These are phyloP conservation scores for Tetramorium alpestre DNA, from an alignment of 1,140 invertebrate species.

Conservation along the genomic window DNA sequence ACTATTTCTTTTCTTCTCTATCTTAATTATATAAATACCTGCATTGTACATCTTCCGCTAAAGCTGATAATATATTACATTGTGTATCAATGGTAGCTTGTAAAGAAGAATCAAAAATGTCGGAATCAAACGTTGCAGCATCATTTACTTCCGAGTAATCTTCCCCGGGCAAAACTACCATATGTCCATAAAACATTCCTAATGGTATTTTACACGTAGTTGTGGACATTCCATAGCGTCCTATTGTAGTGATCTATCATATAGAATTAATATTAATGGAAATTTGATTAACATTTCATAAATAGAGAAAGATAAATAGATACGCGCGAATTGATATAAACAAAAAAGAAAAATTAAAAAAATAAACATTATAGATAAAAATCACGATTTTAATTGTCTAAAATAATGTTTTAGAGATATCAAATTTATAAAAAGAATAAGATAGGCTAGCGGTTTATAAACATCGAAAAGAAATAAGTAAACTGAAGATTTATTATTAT, in stretches of 20 bases:
- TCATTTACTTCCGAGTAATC: constrained; percentile 86
- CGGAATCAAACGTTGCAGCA: constrained; percentile 74
- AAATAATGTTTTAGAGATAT: background rate
- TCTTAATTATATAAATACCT: constrained; percentile 83
- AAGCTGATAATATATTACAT: constrained; percentile 86
- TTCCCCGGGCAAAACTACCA: constrained; percentile 91
- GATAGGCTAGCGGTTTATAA: background rate
- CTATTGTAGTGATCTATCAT: constrained; percentile 92
- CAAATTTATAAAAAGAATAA: background rate
- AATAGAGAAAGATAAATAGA: background rate
- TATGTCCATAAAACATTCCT: constrained; percentile 96
- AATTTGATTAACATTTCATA: constrained; percentile 4
- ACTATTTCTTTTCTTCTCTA: background rate
- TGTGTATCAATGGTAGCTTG: constrained; percentile 86
- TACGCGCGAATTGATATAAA: background rate
- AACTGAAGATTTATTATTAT: background rate
- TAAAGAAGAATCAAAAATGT: constrained; percentile 80
- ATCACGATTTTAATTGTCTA: background rate
- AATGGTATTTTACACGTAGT: constrained; percentile 95
- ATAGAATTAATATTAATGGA: constrained; percentile 35
- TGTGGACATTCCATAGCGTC: constrained; percentile 95
- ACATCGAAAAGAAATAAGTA: background rate
- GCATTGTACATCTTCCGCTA: constrained; percentile 93
- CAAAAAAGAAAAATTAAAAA: background rate
- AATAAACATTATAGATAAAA: constrained; percentile 11